These are phyloP conservation scores for Astyanax mexicanus DNA, from an alignment of 2,797 vertebrate species.

Conservation along the genomic window DNA sequence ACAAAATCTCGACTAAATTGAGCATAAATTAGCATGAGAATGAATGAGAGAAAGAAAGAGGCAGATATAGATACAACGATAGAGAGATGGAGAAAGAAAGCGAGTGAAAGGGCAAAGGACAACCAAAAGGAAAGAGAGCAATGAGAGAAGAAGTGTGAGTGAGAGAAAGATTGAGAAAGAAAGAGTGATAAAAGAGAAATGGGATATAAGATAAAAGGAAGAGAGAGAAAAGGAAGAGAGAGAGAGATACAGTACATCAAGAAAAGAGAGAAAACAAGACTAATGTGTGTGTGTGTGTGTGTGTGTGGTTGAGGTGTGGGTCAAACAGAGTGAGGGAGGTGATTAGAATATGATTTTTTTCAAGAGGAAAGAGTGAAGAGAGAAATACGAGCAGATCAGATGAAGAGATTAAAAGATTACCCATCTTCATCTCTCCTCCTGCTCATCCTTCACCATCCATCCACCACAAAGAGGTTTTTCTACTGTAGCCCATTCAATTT, in stretches of 20 bases:
- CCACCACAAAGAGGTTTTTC: slow-evolving; percentile 31
- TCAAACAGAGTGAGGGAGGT: slow-evolving; percentile 27
- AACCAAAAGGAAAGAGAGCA: no score
- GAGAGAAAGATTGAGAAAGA: no score
- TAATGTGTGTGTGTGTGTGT: slow-evolving; percentile 56
- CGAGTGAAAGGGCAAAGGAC: background rate
- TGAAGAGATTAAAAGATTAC: slow-evolving; percentile 81
- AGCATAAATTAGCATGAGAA: no score
- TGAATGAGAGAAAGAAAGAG: slow-evolving; percentile 27
- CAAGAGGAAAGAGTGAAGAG: slow-evolving; percentile 68
- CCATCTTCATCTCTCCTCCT: slow-evolving; percentile 65
- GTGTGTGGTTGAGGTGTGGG: slow-evolving; percentile 45
- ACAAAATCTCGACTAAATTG: no score
- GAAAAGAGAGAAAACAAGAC: no score
- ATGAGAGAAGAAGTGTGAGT: background rate
- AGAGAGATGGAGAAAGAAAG: no score
- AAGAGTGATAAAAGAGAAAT: no score
- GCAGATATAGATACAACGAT: background rate
- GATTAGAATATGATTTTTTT: slow-evolving; percentile 82
- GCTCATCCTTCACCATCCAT: slow-evolving; percentile 68
- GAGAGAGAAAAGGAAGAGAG: slow-evolving; percentile 55
- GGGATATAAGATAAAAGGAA: slow-evolving; percentile 45
- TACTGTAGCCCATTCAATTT: no score
- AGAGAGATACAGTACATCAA: slow-evolving; percentile 51
- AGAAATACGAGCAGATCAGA: slow-evolving; percentile 67